phyloP scores from a whole-genome alignment of 2,113 vertebrate species.

The Chitala chitala region DNA sequence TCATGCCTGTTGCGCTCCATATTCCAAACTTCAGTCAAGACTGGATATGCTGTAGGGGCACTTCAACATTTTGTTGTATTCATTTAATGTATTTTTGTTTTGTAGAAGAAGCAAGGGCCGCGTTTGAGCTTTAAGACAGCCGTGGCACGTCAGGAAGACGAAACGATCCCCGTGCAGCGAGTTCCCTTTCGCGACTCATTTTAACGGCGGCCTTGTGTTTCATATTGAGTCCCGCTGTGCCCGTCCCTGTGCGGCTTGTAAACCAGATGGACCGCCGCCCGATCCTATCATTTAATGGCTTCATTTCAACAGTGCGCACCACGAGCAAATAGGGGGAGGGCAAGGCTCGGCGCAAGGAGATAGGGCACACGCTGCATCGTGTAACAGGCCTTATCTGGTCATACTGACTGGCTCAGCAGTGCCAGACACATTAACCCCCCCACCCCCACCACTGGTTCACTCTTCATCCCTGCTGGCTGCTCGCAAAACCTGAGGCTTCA shows the following conservation, averaged over 20 bases:
- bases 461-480: constrained; percentile 41
- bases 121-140: neutral
- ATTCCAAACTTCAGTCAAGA: neutral
- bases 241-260: neutral
- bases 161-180: neutral
- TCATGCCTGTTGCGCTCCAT: neutral
- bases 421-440: constrained; percentile 31
- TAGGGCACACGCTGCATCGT: constrained; percentile 53
- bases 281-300: constrained; percentile 16
- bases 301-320: constrained; percentile 26
- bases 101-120: too few species aligned
- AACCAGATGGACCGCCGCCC: neutral
- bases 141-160: neutral
- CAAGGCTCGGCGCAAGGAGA: constrained; percentile 41
- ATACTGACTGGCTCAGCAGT: constrained; percentile 54
- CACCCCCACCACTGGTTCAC: constrained; percentile 15
- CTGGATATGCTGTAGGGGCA: neutral
- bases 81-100: too few species aligned
- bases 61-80: neutral
- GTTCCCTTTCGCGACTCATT: constrained; percentile 2
- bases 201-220: neutral
- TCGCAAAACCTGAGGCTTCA: constrained; percentile 63
- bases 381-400: constrained; percentile 64
- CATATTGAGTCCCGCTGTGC: neutral
- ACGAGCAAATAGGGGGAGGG: constrained; percentile 31